Evolutionary conservation across 1,140 invertebrate genomes (phyloP), one percentile per base, ranked within the genome.

Genomic region (Drosophila punjabiensis): DNA sequence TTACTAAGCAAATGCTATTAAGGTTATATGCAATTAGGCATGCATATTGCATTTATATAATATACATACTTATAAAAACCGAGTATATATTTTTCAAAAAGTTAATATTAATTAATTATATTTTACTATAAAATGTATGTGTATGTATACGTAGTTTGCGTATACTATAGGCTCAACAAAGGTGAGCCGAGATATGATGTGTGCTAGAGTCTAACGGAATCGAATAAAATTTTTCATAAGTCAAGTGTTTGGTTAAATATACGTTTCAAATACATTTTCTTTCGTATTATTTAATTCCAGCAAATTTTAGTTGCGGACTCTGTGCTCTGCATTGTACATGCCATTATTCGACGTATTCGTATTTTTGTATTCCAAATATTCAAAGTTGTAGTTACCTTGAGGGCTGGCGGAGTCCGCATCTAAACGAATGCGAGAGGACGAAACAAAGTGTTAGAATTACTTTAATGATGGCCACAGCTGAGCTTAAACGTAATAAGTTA

Each of bases 341-440:
- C 8, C n/a, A 4, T 6, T n/a, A n/a, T 2, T 3, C 24, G 18
- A 58, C 20, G 5, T 1, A 20, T 61, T n/a, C 7, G 20, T 32
- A 45, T 37, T 47, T 30, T 55, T 11, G 10, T 50, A 43, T 41
- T 58, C 13, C 35, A 62, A 48, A 66, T 63, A 76, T 45, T 65
- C 11, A 47, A 84, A 58, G 6, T 73, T 61, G 24, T 85, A 85
- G 53, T 91, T 91, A 91, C 89, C 89, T 88, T 82, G 76, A 37
- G 87, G 52, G 48, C 88, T 91, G 68, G 76, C 75, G 32, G 89
- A 73, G 33, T 88, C 87, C 39, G 79, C 52, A 61, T 91, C 89
- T 91, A 78, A 47, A 77, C 52, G 45, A 61, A 37, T 52, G 18
- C 37, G 16, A 74, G 37, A 69, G 60, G 56, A 62, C 59, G 33